Percentiles rank a stretch among this genome's conserved stretches.
These are phyloP conservation scores for Ceyx erithaca DNA, from an alignment of 2,797 vertebrate genomes.

Conservation along the genomic window DNA sequence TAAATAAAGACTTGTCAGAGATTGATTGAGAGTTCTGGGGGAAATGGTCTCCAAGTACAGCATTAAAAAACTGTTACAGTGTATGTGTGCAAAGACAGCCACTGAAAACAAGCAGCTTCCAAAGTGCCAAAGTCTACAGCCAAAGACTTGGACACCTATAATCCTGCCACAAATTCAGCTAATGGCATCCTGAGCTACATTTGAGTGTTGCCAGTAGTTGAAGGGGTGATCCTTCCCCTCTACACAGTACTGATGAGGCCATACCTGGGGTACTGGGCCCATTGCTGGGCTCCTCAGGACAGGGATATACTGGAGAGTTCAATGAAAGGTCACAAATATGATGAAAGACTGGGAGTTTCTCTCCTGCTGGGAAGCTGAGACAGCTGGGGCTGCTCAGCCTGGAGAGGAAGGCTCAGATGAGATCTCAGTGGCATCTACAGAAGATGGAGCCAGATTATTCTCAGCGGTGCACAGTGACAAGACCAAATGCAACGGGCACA, in stretches of 20 bases:
- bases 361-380: background rate
- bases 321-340: background rate
- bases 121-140: background rate
- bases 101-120: background rate
- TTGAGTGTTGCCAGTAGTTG: background rate
- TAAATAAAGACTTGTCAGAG: background rate
- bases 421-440: background rate
- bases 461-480: background rate
- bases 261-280: too few relatives aligned
- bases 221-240: background rate
- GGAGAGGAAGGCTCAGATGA: background rate
- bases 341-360: background rate
- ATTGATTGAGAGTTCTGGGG: background rate
- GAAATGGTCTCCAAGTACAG: background rate
- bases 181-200: background rate
- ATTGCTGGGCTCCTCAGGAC: background rate
- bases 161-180: background rate
- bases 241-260: background rate
- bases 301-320: accelerated
- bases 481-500: background rate
- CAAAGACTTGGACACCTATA: background rate
- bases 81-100: background rate
- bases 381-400: background rate
- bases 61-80: background rate
- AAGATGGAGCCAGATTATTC: background rate